These are phyloP conservation scores for Mactra quadrangularis DNA, from an alignment of 1,140 invertebrate genomes.

Conservation along the genomic window DNA sequence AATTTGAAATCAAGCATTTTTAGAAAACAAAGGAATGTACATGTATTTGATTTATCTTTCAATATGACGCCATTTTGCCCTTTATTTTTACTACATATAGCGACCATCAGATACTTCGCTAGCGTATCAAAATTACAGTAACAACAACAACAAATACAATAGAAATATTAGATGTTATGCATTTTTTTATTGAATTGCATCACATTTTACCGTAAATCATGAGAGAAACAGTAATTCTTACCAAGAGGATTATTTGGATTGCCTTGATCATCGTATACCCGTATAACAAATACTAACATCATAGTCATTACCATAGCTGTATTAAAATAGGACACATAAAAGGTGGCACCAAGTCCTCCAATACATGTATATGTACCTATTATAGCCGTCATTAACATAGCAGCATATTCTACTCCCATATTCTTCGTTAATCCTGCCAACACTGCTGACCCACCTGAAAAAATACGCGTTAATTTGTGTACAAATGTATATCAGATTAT, in stretches of 20 bases:
- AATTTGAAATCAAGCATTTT: no score
- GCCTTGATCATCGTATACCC: conserved; percentile 78
- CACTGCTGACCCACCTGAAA: conserved; percentile 80
- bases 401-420: conserved; percentile 81
- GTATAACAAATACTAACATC: conserved; percentile 80
- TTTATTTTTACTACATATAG: no score
- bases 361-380: conserved; percentile 83
- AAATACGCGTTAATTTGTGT: background rate
- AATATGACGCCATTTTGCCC: no score
- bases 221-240: no score
- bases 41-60: no score
- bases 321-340: conserved; percentile 84
- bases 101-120: no score
- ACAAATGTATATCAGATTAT: background rate
- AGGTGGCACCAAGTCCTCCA: conserved; percentile 83
- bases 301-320: conserved; percentile 81
- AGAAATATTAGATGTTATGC: no score
- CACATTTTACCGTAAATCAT: no score
- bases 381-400: conserved; percentile 78
- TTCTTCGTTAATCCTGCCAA: conserved; percentile 79
- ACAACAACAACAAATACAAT: no score
- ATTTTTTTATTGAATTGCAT: no score
- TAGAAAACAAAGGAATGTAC: no score
- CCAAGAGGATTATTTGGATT: conserved; percentile 69
- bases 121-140: no score